Evolutionary conservation across 2,797 vertebrate genomes (phyloP), one percentile per base, ranked within the genome.

Genomic region (Phataginus tetradactyla): DNA sequence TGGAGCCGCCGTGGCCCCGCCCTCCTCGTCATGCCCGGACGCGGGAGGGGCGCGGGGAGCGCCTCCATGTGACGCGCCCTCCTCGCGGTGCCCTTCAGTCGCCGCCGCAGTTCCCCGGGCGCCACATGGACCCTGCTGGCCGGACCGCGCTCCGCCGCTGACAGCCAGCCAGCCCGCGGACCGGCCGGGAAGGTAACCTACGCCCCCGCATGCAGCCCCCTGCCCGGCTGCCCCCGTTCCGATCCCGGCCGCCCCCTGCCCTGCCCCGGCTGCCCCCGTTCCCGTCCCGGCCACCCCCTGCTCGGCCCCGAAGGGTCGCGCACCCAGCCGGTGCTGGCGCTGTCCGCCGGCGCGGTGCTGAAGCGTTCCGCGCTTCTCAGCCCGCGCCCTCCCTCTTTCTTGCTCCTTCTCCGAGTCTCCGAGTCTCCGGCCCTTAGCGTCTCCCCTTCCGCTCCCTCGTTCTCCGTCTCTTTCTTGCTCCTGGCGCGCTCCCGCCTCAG

Each of bases 31-130:
- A 95, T 69, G 97, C 96, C 55, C 77, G 81, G 96, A 95, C 94
- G 94, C 95, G 88, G 92, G 89, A 66, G 71, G 87, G 91, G 55
- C 78, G 91, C 92, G 96, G 96, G 96, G 81, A 80, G 87, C 92
- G 94, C 97, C 95, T 97, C 86, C 80, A 21, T 77, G 97, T 96
- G 98, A 97, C 96, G 95, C 96, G 95, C 98, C 97, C 97, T 97
- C 96, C 87, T 96, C 95, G 81, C 93, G 34, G 96, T 97, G 97
- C 95, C 98, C 98, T 98, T 98, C 98, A 98, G 96, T 98, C 61
- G 96, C 91, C 89, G 96, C 97, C 85, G 97, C 97, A 97, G 96
- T 96, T 97, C 92, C 79, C 55, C 75, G 79, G 79, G 95, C 96
- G 96, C 96, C 98, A 96, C 98, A 98, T 98, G 98, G 98, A 98